These are phyloP conservation scores for Paratrypauchen microcephalus DNA, from an alignment of 2,797 vertebrate genomes.

Conservation along the genomic window DNA sequence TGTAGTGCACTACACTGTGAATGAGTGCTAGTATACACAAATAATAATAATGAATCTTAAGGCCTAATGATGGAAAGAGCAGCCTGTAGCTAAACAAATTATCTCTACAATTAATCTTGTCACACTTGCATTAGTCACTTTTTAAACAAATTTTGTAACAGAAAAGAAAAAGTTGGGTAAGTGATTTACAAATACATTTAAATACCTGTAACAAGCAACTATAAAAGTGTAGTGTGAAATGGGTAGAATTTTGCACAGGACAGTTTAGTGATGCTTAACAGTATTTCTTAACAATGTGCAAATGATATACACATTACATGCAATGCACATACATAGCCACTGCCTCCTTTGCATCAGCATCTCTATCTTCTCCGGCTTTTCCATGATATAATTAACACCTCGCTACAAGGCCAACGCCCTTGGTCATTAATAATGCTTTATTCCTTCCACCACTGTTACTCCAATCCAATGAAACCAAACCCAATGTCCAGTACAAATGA, in stretches of 20 bases:
- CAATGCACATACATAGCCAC: background rate
- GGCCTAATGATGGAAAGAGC: conserved; percentile 68
- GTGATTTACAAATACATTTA: conserved; percentile 10
- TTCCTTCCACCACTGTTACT: conserved; percentile 73
- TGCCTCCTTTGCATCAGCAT: too few species aligned
- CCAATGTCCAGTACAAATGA: conserved; percentile 70
- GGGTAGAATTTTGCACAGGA: too few species aligned
- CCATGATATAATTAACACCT: conserved; percentile 81
- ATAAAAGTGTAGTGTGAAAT: too few species aligned
- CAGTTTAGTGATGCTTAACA: conserved; percentile 50
- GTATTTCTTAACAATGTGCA: conserved; percentile 3
- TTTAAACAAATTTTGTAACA: too few species aligned
- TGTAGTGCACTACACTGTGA: conserved; percentile 48
- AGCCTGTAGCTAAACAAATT: conserved; percentile 66
- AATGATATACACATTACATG: conserved; percentile 26
- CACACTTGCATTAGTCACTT: conserved; percentile 47
- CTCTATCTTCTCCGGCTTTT: conserved; percentile 47
- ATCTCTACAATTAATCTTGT: conserved; percentile 62
- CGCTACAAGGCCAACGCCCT: conserved; percentile 77
- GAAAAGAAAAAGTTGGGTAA: background rate
- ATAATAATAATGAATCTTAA: conserved; percentile 54
- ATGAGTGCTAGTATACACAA: conserved; percentile 53
- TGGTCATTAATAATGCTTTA: conserved; percentile 81
- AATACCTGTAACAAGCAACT: too few species aligned
- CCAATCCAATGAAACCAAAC: conserved; percentile 71